These are phyloP conservation scores for Pelecanoides urinatrix DNA, from an alignment of 2,113 vertebrate species.

Conservation along the genomic window DNA sequence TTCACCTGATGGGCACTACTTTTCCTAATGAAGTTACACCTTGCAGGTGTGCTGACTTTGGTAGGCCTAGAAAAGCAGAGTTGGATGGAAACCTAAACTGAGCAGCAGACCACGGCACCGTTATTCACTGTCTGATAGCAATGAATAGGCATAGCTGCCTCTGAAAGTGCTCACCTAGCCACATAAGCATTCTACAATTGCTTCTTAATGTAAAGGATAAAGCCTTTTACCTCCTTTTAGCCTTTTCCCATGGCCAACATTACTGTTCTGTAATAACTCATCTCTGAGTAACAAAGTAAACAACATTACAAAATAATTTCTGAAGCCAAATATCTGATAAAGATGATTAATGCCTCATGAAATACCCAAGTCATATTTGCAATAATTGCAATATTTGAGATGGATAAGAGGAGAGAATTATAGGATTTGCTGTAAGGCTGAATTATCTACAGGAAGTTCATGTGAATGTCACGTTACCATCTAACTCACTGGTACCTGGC, in stretches of 20 bases:
- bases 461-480: slow-evolving; percentile 12
- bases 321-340: slow-evolving; percentile 60
- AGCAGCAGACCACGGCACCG: not conserved
- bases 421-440: slow-evolving; percentile 33
- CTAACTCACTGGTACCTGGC: slow-evolving; percentile 4
- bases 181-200: not conserved
- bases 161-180: not conserved
- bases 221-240: slow-evolving; percentile 44
- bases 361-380: slow-evolving; percentile 47
- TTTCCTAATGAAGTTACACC: not conserved
- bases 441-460: slow-evolving; percentile 63
- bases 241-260: slow-evolving; percentile 3
- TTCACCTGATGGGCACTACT: not conserved
- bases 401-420: slow-evolving; percentile 59
- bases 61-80: not conserved
- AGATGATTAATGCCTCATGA: slow-evolving; percentile 53
- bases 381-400: slow-evolving; percentile 61
- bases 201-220: slow-evolving; percentile 1
- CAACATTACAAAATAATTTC: slow-evolving; percentile 61
- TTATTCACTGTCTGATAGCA: not conserved
- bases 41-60: not conserved
- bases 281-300: slow-evolving; percentile 65
- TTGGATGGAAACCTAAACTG: not conserved
- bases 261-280: slow-evolving; percentile 11
- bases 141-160: not conserved